Percentiles rank a stretch among this genome's conserved stretches.
Conservation (phyloP, 2,888 invertebrate genomes). For the Polylopha cassiicola region DNA sequence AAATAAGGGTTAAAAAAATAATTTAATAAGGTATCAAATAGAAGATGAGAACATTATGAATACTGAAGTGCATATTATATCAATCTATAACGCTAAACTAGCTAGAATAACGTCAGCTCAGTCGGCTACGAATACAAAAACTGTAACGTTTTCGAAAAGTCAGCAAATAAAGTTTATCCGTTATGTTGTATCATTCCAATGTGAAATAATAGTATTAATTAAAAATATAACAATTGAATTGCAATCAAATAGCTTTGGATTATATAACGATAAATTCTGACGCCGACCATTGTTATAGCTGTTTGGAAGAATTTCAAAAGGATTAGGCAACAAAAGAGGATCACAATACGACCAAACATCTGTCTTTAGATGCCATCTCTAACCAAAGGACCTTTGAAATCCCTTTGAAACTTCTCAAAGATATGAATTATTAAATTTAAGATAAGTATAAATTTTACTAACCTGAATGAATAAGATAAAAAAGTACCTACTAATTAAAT, state of each 20-base stretch:
- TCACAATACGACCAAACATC: constrained; percentile 33
- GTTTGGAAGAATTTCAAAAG: constrained; percentile 34
- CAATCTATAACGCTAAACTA: no score
- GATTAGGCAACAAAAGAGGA: constrained; percentile 36
- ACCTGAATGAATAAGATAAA: neutral
- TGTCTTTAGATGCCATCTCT: constrained; percentile 35
- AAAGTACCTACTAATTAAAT: constrained; percentile 13
- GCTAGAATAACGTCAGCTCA: no score
- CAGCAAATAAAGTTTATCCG: constrained; percentile 5
- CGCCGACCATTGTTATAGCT: constrained; percentile 29
- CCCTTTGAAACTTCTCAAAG: constrained; percentile 22
- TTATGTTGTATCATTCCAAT: neutral
- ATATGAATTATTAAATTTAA: constrained; percentile 3
- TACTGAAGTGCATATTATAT: no score
- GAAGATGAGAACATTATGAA: no score
- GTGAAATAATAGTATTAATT: constrained; percentile 2
- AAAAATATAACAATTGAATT: constrained; percentile 14
- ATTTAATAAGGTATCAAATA: no score
- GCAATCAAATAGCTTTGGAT: constrained; percentile 6
- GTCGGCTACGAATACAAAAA: no score
- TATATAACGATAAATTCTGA: constrained; percentile 28
- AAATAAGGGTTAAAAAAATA: no score
- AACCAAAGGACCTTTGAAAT: constrained; percentile 33
- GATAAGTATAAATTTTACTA: neutral
- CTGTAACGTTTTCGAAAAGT: no score